Percentiles rank a stretch among this genome's conserved stretches.
Evolutionary conservation across 2,113 vertebrate genomes (phyloP).

Genomic region (Amphiprion percula): DNA sequence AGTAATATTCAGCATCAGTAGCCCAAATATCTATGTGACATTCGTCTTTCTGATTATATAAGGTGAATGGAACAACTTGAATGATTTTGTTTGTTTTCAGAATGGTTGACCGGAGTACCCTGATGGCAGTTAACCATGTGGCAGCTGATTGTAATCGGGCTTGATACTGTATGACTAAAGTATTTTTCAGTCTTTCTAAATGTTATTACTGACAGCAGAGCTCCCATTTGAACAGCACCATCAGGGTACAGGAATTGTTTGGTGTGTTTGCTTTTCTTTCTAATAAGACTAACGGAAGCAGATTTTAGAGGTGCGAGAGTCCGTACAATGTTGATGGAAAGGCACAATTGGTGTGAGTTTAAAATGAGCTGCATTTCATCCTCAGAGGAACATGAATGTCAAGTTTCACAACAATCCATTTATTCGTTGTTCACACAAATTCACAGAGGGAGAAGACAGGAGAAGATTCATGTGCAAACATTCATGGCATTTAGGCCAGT

Average conservation of each 20-base stretch:
- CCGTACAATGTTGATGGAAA: neutral
- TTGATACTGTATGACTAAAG: neutral
- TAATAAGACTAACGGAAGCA: neutral
- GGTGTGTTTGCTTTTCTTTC: neutral
- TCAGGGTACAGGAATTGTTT: too few relatives aligned
- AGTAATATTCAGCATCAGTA: slow-evolving; percentile 12
- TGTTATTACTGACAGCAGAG: neutral
- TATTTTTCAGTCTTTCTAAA: neutral
- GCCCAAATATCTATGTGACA: slow-evolving; percentile 6
- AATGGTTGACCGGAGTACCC: neutral
- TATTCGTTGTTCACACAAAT: neutral
- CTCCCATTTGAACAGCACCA: neutral
- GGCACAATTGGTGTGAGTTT: neutral
- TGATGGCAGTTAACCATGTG: neutral
- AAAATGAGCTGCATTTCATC: neutral
- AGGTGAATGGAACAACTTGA: neutral
- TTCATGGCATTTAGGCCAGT: too few relatives aligned
- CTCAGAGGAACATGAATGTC: neutral
- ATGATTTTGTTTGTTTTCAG: neutral
- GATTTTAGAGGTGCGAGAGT: too few relatives aligned
- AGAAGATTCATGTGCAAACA: too few relatives aligned
- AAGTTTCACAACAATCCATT: too few relatives aligned
- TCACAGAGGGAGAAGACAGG: too few relatives aligned
- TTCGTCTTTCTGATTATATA: slow-evolving; percentile 11
- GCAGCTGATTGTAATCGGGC: neutral